Evolutionary conservation across 2,888 invertebrate genomes (phyloP), one percentile per base, ranked within the genome.

Genomic region (Synergus itoensis): DNA sequence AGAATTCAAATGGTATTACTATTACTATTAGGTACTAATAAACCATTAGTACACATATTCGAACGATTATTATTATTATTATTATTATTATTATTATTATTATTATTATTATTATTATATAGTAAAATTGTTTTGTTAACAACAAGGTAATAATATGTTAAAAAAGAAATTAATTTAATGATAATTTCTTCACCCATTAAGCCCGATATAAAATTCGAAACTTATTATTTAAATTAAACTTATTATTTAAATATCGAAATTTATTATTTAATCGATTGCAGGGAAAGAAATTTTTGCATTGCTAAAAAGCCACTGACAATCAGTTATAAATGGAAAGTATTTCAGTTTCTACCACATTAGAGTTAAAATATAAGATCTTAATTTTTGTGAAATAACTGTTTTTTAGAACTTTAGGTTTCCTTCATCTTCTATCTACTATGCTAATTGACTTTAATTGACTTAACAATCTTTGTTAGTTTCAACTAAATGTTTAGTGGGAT

Each of bases 1-100:
- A 48, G 69, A 36, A 73, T 48, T 45, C 28, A 16, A 73, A 73
- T 28, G 36, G 11, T 73, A 36, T 7, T 53, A 53, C 53, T 53
- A 53, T 53, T 53, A 53, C 8, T 53, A 53, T 53, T 48, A 48
- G 14, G 16, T 5, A 7, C 16, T 48, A 48, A 1, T 48, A 48
- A 48, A 48, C 16, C 1, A 53, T n/a, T 8, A 53, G n/a, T 53
- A n/a, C 7, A 53, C 28, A 28, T 28, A n/a, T 53, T 53, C n/a
- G 1, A 5, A 53, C 7, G 2, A 53, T n/a, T 8, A 53, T 53
- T 53, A 7, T 1, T 8, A 28, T 28, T 28, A 28, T 2, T 28
- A 28, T 28, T n/a, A 53, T n/a, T 8, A 53, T 53, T 53, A 7
- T 1, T 8, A 53, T n/a, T 8, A 53, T 53, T 53, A 7, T 1